phyloP scores from a whole-genome alignment of 2,797 vertebrate genomes.

The Bufotes viridis region DNA sequence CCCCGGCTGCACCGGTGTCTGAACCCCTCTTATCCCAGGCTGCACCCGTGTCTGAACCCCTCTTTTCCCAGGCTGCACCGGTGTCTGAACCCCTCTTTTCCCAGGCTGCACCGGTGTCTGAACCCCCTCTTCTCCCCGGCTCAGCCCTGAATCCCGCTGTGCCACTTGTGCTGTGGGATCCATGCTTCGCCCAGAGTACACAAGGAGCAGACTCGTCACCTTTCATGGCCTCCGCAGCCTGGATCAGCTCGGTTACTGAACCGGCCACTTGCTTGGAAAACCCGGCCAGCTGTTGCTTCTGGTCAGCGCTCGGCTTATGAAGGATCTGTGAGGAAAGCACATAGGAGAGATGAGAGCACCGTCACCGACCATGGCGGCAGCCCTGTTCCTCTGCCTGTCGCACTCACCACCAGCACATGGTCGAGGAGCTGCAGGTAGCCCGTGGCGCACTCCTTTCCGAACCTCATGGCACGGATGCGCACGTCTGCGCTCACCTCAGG shows the following conservation, averaged over 20 bases:
- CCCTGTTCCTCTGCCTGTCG: background rate
- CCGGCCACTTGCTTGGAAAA: slow-evolving; percentile 87
- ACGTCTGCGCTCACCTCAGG: slow-evolving; percentile 90
- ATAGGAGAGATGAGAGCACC: background rate
- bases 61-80: too few species aligned
- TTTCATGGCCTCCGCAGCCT: slow-evolving; percentile 91
- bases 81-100: too few species aligned
- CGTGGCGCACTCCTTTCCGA: slow-evolving; percentile 88
- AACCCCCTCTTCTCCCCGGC: too few species aligned
- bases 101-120: too few species aligned
- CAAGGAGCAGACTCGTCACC: slow-evolving; percentile 68
- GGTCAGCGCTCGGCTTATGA: slow-evolving; percentile 83
- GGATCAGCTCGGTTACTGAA: slow-evolving; percentile 88
- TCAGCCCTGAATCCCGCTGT: too few species aligned
- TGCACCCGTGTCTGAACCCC: too few species aligned
- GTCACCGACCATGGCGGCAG: background rate
- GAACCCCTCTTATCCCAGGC: too few species aligned
- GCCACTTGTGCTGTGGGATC: too few species aligned
- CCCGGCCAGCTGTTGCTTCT: slow-evolving; percentile 85
- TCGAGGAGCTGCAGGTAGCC: slow-evolving; percentile 96
- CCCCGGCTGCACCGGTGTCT: too few species aligned
- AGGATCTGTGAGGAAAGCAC: slow-evolving; percentile 74
- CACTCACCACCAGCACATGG: slow-evolving; percentile 93
- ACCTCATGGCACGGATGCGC: slow-evolving; percentile 86
- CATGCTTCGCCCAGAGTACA: background rate